These are phyloP conservation scores for Monarcha castaneiventris DNA, from an alignment of 2,113 vertebrate genomes.

Conservation along the genomic window DNA sequence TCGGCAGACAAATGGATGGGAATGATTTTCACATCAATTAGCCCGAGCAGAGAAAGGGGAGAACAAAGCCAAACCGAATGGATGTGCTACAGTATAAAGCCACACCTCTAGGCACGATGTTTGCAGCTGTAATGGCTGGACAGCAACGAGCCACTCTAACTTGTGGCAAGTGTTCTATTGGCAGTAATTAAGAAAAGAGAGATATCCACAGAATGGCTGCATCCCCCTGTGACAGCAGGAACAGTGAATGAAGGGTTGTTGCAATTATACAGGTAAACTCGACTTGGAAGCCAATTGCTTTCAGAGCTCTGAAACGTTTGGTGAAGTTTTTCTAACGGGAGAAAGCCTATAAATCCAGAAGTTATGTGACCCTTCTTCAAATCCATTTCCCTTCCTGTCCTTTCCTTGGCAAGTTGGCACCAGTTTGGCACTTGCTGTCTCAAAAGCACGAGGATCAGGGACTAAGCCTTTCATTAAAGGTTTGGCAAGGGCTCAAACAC, in stretches of 20 bases:
- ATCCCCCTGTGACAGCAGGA: not conserved
- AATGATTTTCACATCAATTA: constrained; percentile 52
- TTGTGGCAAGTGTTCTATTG: not conserved
- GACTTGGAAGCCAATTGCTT: not conserved
- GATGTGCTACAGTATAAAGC: not conserved
- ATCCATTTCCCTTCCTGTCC: not conserved
- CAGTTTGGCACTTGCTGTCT: not conserved
- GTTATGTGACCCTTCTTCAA: not conserved
- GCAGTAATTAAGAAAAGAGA: not conserved
- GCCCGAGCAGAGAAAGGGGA: constrained; percentile 1
- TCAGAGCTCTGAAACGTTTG: not conserved
- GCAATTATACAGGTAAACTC: not conserved
- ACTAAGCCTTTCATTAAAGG: not conserved
- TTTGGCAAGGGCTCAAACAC: not conserved
- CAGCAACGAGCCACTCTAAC: not conserved
- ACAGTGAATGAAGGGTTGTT: not conserved
- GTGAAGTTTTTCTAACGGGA: not conserved
- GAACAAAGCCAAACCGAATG: constrained; percentile 27
- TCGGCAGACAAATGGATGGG: constrained; percentile 19
- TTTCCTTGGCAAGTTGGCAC: not conserved
- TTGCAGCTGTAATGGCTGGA: not conserved
- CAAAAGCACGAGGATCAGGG: not conserved
- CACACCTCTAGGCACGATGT: not conserved
- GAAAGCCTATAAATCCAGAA: not conserved
- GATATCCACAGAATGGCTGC: not conserved